Evolutionary conservation across 2,888 invertebrate genomes (phyloP), one percentile per base, ranked within the genome.

Genomic region (Campoletis raptor): DNA sequence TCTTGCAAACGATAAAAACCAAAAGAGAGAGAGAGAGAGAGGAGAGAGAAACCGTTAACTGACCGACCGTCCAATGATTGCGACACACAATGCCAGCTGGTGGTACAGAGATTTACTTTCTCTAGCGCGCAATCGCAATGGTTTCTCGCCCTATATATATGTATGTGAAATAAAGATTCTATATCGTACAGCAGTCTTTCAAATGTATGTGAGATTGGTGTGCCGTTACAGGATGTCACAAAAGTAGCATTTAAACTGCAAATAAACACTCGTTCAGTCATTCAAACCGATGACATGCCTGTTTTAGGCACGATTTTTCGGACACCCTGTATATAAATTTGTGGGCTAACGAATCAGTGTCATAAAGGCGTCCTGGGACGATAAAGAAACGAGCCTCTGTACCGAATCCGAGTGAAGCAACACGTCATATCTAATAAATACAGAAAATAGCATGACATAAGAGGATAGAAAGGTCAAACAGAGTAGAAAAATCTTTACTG

Each of bases 1-100:
- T 57, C 36, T 40, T 12, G 18, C 21, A 9, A 21, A 8, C 24
- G 69, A 24, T 78, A 42, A 48, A 40, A 8, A 24, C 30, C 18
- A 21, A 21, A 42, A n/a, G 42, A 40, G 48, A 72, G 52, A 37
- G 40, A 84, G 21, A 52, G 48, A 73, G 48, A 37, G 36, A 42
- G 37, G 36, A 57, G 66, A 72, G 72, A 66, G 72, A 70, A 74
- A 86, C 87, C 88, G 89, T 90, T 90, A 87, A 89, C 86, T 89
- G 88, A 90, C 86, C 88, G 85, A 87, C 81, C 88, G 80, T 82
- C 78, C 84, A 87, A 69, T 64, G 76, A 85, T 90, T 91, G 90
- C 91, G 87, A 91, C 91, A 91, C 89, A 90, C 90, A 91, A 91
- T 90, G 85, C 89, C 88, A 82, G 87, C 79, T 74, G 84, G 83